phyloP scores from a whole-genome alignment of 92 coral and sea anemone species.

The Phenganax stokvisi region DNA sequence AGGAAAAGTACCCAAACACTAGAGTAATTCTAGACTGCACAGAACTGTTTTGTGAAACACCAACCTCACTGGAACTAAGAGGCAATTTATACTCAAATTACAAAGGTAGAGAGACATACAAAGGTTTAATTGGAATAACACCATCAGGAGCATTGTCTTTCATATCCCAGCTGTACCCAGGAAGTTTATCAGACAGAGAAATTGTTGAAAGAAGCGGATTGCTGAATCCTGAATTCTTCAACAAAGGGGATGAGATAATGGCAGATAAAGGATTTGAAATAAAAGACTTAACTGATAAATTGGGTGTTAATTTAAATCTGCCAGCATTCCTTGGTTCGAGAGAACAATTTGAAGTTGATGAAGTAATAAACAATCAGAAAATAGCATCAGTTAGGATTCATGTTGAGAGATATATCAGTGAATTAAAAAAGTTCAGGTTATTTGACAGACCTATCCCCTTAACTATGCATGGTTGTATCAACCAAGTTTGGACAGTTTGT shows the following conservation, averaged over 20 bases:
- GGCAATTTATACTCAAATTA: conserved; percentile 48
- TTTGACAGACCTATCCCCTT: too few species aligned
- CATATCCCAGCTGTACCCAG: conserved; percentile 45
- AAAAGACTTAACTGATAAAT: conserved; percentile 42
- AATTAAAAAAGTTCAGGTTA: too few species aligned
- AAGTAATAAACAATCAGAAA: conserved; percentile 8
- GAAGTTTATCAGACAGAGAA: conserved; percentile 47
- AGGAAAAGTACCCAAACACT: conserved; percentile 50
- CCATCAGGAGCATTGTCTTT: conserved; percentile 49
- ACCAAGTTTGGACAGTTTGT: too few species aligned
- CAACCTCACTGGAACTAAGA: conserved; percentile 45
- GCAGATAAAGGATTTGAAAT: conserved; percentile 50
- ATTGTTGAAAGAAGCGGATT: conserved; percentile 50
- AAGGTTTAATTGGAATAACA: conserved; percentile 49
- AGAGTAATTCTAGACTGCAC: conserved; percentile 47
- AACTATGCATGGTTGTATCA: too few species aligned
- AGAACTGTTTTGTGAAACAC: conserved; percentile 52
- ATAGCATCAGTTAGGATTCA: too few species aligned
- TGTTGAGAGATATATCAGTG: too few species aligned
- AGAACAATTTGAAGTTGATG: conserved; percentile 39
- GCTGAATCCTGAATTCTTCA: conserved; percentile 45
- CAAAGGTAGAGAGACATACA: conserved; percentile 49
- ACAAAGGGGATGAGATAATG: conserved; percentile 52
- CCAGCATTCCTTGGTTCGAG: conserved; percentile 43
- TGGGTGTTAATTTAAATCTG: conserved; percentile 43